phyloP scores from a whole-genome alignment of 2,797 vertebrate genomes.

The Benthosema pterotum region DNA sequence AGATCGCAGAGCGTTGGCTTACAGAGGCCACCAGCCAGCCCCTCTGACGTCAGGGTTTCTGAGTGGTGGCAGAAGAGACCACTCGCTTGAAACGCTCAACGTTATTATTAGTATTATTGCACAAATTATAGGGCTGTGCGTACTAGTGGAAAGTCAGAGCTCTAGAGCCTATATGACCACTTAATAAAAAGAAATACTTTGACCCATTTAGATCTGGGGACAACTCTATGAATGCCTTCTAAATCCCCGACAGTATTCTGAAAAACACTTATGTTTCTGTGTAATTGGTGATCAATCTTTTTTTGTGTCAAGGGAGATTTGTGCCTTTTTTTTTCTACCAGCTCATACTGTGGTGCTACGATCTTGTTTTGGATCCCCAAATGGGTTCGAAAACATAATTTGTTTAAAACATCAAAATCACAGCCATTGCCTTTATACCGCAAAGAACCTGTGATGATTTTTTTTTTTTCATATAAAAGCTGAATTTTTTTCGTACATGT shows the following conservation, averaged over 20 bases:
- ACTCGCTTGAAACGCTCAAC: constrained; percentile 57
- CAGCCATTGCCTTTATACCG: constrained; percentile 7
- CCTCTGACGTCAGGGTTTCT: constrained; percentile 75
- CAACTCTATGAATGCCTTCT: too few species aligned
- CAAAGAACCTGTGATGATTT: constrained; percentile 38
- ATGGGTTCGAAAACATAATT: too few species aligned
- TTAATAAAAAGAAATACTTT: background rate
- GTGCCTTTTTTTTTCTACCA: too few species aligned
- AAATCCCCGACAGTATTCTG: too few species aligned
- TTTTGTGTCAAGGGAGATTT: too few species aligned
- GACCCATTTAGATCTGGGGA: too few species aligned
- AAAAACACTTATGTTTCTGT: too few species aligned
- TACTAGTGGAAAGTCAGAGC: constrained; percentile 28
- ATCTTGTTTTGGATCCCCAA: too few species aligned
- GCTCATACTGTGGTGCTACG: too few species aligned
- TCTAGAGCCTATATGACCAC: constrained; percentile 12
- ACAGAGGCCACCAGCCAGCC: constrained; percentile 82
- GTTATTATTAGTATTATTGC: too few species aligned
- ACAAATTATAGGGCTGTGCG: constrained; percentile 36
- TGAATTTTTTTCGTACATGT: background rate
- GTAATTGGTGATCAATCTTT: too few species aligned
- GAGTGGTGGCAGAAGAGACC: constrained; percentile 68
- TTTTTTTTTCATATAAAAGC: constrained; percentile 37
- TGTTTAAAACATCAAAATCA: constrained; percentile 19
- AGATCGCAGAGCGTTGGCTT: constrained; percentile 82